These are phyloP conservation scores for Hypercompe scribonia DNA, from an alignment of 2,888 invertebrate genomes.

Conservation along the genomic window DNA sequence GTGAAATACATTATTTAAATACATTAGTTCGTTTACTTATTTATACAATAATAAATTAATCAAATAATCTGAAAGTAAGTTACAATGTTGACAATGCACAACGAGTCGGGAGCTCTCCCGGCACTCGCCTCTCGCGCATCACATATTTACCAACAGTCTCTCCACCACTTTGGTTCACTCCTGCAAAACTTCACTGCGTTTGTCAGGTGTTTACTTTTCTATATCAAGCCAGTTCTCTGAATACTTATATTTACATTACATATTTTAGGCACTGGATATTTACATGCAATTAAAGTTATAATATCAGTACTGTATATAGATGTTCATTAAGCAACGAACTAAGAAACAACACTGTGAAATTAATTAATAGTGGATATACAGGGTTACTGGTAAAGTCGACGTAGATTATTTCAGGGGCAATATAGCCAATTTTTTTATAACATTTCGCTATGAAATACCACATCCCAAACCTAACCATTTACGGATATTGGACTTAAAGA, in stretches of 20 bases:
- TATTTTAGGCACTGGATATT: conserved; percentile 61
- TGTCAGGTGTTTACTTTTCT: conserved; percentile 77
- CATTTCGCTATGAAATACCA: too few species aligned
- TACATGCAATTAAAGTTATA: conserved; percentile 64
- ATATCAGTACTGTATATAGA: conserved; percentile 27
- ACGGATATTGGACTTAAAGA: too few species aligned
- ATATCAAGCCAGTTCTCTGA: conserved; percentile 63
- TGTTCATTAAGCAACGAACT: conserved; percentile 5
- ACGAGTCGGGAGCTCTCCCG: conserved; percentile 12
- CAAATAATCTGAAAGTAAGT: conserved; percentile 19
- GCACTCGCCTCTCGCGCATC: conserved; percentile 43
- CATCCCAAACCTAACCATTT: too few species aligned
- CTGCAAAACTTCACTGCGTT: conserved; percentile 68
- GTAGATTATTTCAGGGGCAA: too few species aligned
- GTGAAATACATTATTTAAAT: neutral
- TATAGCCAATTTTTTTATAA: too few species aligned
- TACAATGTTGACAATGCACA: conserved; percentile 37
- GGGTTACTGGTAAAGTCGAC: too few species aligned
- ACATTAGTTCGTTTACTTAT: too few species aligned
- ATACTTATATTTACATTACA: conserved; percentile 61
- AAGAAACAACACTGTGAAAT: too few species aligned
- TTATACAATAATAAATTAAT: neutral
- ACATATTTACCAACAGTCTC: conserved; percentile 61
- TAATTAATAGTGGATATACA: neutral
- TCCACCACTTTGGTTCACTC: conserved; percentile 69